Base-by-base conservation (phyloP, 2,797 vertebrate genomes). In the Synanceia verrucosa region DNA sequence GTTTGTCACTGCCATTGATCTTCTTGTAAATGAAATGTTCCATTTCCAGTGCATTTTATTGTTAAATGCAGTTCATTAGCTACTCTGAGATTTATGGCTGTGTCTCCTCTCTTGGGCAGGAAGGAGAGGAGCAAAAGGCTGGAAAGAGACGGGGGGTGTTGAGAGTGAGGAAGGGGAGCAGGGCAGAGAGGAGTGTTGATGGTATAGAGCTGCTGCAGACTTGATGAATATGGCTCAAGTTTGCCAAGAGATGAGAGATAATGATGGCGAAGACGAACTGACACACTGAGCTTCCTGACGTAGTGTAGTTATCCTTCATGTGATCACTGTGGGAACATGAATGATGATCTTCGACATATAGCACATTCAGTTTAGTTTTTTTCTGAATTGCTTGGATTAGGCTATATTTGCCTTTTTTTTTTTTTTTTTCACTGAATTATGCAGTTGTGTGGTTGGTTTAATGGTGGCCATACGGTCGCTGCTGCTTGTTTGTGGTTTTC, bases 41-140 rank as follows among this genome's bases (percentile, higher is more conserved):
- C 91, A 89, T 93, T 95, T 94, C 91, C 93, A 92, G 92, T 81
- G 87, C 90, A 87, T 93, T 94, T 94, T 92, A 93, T 89, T 93
- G 93, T 94, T 95, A 94, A 95, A 92, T 76, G 93, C 91, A 93
- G 92, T 94, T 95, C 94, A 94, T 94, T 94, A 94, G 92, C 82
- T 71, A 62, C 89, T 69, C 78, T 51, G 86, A 93, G 91, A 94
- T 94, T 93, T 89, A 93, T 94, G 90, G 89, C 81, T 33, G 28
- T 73, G 80, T 89, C 89, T 90, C 66, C 33, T 70, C 77, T 85
- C 79, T 77, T 52, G 71, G 69, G 87, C 68, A 71, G 36, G 64
- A 62, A 70, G 52, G 53, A 46, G 52, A 37, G 34, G 60, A 63
- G 59, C 60, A 68, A 55, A 2, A 75, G 70, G 64, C 67, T 70